These are phyloP conservation scores for Rhea americana DNA, from an alignment of 2,113 vertebrate species.

Conservation along the genomic window DNA sequence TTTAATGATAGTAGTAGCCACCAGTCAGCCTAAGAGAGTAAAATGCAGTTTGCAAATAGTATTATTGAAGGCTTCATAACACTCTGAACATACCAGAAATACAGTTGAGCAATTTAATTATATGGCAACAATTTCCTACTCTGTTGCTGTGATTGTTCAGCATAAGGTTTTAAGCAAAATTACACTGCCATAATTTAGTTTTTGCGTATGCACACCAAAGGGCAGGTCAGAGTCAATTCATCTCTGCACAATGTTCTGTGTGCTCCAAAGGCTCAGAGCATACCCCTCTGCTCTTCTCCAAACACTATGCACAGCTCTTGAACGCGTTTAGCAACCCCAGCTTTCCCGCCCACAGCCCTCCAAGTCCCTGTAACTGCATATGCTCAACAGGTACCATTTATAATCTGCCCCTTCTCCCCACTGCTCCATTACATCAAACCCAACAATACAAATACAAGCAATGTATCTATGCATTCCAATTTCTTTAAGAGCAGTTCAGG, in stretches of 20 bases:
- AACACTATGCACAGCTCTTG: neutral
- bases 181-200: neutral
- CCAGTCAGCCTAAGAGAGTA: rapidly evolving
- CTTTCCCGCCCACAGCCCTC: neutral
- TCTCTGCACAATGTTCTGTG: rapidly evolving
- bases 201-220: rapidly evolving
- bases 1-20: neutral
- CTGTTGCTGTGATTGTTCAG: neutral
- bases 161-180: neutral
- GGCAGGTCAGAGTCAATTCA: neutral
- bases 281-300: neutral
- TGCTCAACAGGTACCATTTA: neutral
- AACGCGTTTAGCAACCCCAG: rapidly evolving
- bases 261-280: rapidly evolving
- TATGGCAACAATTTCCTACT: neutral
- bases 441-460: neutral
- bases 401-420: rapidly evolving
- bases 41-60: neutral
- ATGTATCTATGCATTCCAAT: rapidly evolving
- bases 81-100: neutral
- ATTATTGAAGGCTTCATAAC: neutral
- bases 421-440: neutral
- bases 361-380: too few relatives aligned
- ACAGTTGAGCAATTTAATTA: neutral
- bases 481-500: neutral